These are phyloP conservation scores for Yponomeuta evonymella DNA, from an alignment of 2,888 invertebrate genomes.

Conservation along the genomic window DNA sequence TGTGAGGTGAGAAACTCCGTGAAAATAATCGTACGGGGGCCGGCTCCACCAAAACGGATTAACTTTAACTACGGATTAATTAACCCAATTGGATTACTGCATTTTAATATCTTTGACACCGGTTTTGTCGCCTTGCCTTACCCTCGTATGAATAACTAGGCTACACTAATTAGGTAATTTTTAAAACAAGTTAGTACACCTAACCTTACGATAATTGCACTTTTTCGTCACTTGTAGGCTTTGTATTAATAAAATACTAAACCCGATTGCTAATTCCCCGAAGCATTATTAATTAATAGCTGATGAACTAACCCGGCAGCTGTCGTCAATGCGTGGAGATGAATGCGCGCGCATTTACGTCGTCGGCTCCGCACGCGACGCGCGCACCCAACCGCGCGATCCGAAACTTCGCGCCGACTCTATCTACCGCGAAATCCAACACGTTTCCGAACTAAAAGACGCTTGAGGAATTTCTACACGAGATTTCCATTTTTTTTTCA, in stretches of 20 bases:
- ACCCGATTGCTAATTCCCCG: neutral
- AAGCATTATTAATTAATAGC: neutral
- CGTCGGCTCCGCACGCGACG: conserved; percentile 58
- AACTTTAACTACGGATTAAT: conserved; percentile 9
- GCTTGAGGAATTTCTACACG: neutral
- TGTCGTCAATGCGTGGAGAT: conserved; percentile 16
- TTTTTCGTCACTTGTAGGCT: neutral
- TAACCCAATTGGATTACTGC: neutral
- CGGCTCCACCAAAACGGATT: neutral
- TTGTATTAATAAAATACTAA: neutral
- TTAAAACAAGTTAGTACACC: neutral
- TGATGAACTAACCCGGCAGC: conserved; percentile 7
- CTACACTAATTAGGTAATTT: neutral
- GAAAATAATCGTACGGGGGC: neutral
- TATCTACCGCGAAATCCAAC: conserved; percentile 20
- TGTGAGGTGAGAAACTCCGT: conserved; percentile 9
- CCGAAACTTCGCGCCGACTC: conserved; percentile 44
- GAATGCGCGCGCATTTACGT: conserved; percentile 55
- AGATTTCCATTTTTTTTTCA: conserved; percentile 7
- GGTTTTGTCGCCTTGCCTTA: neutral
- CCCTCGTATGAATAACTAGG: neutral
- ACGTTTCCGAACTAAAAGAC: conserved; percentile 6
- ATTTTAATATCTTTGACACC: neutral
- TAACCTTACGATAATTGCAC: neutral
- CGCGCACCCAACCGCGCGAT: conserved; percentile 56